Conservation (phyloP, 2,113 vertebrate species). For the Neotoma lepida region DNA sequence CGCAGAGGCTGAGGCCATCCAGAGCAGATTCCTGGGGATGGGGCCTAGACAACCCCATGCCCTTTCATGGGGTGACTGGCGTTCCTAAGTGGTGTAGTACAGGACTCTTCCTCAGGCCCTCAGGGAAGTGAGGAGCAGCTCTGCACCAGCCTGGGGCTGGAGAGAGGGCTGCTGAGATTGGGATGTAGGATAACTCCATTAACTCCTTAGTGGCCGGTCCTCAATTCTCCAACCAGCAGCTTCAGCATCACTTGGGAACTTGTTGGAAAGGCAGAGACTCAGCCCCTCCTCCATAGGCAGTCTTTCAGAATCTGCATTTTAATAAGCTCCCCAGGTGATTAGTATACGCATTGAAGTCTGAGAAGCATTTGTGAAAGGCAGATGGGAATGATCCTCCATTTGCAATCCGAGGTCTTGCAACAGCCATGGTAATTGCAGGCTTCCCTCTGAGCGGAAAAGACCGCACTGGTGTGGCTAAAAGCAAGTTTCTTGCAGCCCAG, state of each 20-base stretch:
- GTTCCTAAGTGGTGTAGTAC: neutral
- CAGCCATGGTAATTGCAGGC: neutral
- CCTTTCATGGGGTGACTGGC: neutral
- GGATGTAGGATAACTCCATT: neutral
- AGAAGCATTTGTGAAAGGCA: neutral
- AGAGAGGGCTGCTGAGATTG: neutral
- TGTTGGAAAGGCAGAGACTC: neutral
- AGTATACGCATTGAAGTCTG: neutral
- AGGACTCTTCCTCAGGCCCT: neutral
- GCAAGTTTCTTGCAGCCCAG: neutral
- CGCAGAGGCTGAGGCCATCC: neutral
- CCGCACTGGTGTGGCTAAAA: neutral
- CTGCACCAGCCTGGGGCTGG: neutral
- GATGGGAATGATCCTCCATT: conserved; percentile 10
- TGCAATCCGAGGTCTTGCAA: neutral
- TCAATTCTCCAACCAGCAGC: neutral
- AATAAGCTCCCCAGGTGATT: conserved; percentile 54
- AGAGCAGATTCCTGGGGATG: neutral
- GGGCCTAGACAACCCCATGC: neutral
- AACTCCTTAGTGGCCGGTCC: neutral
- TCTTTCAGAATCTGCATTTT: conserved; percentile 51
- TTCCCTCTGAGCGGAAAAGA: neutral
- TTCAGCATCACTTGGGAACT: neutral
- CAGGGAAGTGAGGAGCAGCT: neutral
- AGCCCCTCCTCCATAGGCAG: neutral